Evolutionary conservation across 2,888 invertebrate species (phyloP).

Genomic region (Meiosimyza decipiens): DNA sequence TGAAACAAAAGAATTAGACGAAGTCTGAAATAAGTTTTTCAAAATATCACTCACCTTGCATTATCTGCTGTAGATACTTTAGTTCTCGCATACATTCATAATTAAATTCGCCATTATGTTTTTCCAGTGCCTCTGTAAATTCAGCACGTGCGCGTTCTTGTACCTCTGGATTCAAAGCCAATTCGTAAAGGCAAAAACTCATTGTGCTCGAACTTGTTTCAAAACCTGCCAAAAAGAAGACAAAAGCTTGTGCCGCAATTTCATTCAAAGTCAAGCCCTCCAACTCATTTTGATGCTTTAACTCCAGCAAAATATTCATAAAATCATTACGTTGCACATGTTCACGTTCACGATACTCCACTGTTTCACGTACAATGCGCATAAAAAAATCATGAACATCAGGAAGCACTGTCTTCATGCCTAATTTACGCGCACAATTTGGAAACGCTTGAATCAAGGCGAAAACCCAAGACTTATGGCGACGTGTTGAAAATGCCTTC

Average conservation of each 20-base stretch:
- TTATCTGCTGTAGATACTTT: constrained; percentile 53
- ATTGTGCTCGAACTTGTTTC: constrained; percentile 70
- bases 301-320: constrained; percentile 69
- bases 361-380: constrained; percentile 61
- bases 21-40: neutral
- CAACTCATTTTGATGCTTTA: constrained; percentile 53
- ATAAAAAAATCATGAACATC: constrained; percentile 57
- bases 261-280: constrained; percentile 66
- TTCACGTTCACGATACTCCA: constrained; percentile 62
- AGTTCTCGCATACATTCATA: constrained; percentile 55
- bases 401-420: constrained; percentile 47
- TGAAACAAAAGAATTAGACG: neutral
- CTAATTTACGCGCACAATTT: constrained; percentile 46
- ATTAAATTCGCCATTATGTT: constrained; percentile 50
- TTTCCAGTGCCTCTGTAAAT: constrained; percentile 49
- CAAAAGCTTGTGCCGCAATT: constrained; percentile 69
- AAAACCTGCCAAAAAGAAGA: constrained; percentile 70
- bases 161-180: constrained; percentile 56
- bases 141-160: constrained; percentile 53
- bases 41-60: constrained; percentile 50
- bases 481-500: constrained; percentile 47
- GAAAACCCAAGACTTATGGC: constrained; percentile 48
- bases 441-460: constrained; percentile 53
- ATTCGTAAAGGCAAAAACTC: constrained; percentile 62
- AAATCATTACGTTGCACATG: constrained; percentile 67